These are phyloP conservation scores for Orchesella flavescens DNA, from an alignment of 2,888 invertebrate species.

Conservation along the genomic window DNA sequence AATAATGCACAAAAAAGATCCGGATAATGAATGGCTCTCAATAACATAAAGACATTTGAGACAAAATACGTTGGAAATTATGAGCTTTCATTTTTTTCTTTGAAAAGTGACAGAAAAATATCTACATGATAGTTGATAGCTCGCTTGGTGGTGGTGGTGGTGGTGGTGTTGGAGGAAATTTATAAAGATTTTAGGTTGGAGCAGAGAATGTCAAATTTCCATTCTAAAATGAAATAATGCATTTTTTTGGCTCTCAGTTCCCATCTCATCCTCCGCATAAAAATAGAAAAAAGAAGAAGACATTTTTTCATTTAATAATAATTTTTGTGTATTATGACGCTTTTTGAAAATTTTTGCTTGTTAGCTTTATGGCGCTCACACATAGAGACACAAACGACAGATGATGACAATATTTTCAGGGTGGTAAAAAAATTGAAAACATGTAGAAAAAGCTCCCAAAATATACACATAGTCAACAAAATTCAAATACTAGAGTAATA, in stretches of 20 bases:
- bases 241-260: too few species aligned
- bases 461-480: too few species aligned
- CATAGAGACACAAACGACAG: background rate
- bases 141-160: background rate
- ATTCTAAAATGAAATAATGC: slow-evolving; percentile 32
- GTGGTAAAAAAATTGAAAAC: background rate
- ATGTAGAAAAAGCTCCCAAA: too few species aligned
- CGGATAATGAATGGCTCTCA: too few species aligned
- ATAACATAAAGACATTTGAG: too few species aligned
- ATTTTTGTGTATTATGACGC: background rate
- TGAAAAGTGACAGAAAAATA: too few species aligned
- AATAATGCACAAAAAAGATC: too few species aligned
- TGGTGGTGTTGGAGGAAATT: background rate
- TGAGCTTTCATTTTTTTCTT: background rate
- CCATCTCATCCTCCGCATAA: slow-evolving; percentile 4
- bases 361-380: too few species aligned
- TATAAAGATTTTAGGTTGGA: background rate
- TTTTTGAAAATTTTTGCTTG: too few species aligned
- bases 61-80: background rate
- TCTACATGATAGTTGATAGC: background rate
- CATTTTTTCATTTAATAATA: background rate
- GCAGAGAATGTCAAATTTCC: slow-evolving; percentile 22
- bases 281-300: slow-evolving; percentile 1
- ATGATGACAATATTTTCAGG: slow-evolving; percentile 31
- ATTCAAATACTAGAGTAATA: too few species aligned